These are phyloP conservation scores for Aspidapion aeneum DNA, from an alignment of 2,888 invertebrate species.

Conservation along the genomic window DNA sequence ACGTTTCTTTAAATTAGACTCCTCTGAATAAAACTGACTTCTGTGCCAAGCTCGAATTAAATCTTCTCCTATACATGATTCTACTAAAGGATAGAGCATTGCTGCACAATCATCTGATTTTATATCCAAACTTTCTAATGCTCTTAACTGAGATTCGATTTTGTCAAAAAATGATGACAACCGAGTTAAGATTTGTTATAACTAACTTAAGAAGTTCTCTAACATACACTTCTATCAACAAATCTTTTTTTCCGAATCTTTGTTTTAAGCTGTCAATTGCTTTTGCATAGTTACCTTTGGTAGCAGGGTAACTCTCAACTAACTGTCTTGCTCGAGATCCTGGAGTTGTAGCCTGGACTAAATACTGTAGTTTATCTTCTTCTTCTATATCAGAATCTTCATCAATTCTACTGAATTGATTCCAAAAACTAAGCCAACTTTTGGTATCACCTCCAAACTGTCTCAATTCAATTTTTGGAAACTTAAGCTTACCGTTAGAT, in stretches of 20 bases:
- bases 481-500: too few species aligned
- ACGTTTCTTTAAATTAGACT: background rate
- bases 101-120: background rate
- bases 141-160: background rate
- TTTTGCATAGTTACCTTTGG: too few species aligned
- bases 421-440: background rate
- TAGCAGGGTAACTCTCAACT: background rate
- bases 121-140: background rate
- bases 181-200: too few species aligned
- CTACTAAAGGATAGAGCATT: background rate
- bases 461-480: background rate
- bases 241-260: background rate
- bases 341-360: background rate
- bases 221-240: background rate
- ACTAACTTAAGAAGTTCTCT: background rate
- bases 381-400: background rate
- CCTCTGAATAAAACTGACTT: background rate
- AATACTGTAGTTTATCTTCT: background rate
- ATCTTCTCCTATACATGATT: background rate
- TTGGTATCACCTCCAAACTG: background rate
- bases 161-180: background rate
- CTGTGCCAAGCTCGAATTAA: background rate
- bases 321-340: background rate
- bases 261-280: background rate
- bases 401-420: background rate